Base-by-base conservation (phyloP, 2,797 vertebrate genomes). In the Crypturellus tataupa region DNA sequence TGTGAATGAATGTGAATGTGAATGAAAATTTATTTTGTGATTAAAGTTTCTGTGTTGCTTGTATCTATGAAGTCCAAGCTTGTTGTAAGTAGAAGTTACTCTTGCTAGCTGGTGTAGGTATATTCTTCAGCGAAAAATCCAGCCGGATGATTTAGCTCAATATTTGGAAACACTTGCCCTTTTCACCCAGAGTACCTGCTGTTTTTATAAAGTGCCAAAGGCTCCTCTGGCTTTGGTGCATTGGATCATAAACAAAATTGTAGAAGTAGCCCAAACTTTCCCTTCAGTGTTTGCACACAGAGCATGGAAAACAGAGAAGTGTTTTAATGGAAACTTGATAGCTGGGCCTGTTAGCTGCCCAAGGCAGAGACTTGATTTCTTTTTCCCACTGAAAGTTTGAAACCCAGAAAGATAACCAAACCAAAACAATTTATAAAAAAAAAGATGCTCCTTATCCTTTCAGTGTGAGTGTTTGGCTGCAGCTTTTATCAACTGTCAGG, bases 11-110 rank as follows among this genome's bases (percentile, higher is more conserved):
- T 10, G 37, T 39, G 37, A 39, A 39, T 39, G 37, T 39, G 37
- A 39, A 39, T 39, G 37, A 39, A 39, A 39, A 39, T 64, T 27
- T 33, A 5, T 5, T 63, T 31, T 15, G 23, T 23, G 31, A 11
- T 8, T 5, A 9, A 5, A 16, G 24, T 51, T 69, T 37, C 15
- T 69, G 17, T 10, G 21, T 67, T 63, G 1, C 37, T 42, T 37
- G 7, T 1, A 31, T 1, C 9, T 0, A 2, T 2, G 12, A 15
- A 2, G 35, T 31, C 44, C 12, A 0, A 21, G 17, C 6, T 6
- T 10, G 11, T 5, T 14, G 9, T 23, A 11, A 19, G 4, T 4
- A 12, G 19, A 27, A 65, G 0, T 15, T 42, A 23, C 11, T 23
- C 14, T 46, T 81, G 7, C 23, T 16, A 42, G 11, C 53, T 80